Conservation (phyloP, 2,888 invertebrate genomes). For the Phortica magna region DNA sequence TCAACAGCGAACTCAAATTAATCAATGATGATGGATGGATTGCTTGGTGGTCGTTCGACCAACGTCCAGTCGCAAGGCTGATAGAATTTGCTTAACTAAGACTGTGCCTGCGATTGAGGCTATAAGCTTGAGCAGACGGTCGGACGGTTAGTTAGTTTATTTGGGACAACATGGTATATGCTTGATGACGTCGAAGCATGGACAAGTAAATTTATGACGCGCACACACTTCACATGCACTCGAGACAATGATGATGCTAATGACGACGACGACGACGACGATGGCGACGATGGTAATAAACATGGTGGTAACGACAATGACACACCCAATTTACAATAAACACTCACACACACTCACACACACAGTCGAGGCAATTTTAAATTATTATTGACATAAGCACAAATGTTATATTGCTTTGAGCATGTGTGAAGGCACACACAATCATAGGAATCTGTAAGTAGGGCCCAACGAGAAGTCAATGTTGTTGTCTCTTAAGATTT, state of each 20-base stretch:
- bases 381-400: slow-evolving; percentile 1
- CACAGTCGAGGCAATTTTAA: not conserved
- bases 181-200: not conserved
- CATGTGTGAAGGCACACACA: too few relatives aligned
- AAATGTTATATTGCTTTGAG: not conserved
- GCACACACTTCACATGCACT: not conserved
- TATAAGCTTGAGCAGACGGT: too few relatives aligned
- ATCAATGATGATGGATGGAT: slow-evolving; percentile 33
- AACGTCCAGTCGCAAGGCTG: too few relatives aligned
- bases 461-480: too few relatives aligned
- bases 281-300: not conserved
- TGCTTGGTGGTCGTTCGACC: not conserved
- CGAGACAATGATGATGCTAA: not conserved
- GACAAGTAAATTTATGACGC: slow-evolving; percentile 7
- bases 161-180: not conserved
- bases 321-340: slow-evolving; percentile 11
- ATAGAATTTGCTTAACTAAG: too few relatives aligned
- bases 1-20: slow-evolving; percentile 18
- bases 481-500: too few relatives aligned
- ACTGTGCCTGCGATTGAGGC: too few relatives aligned
- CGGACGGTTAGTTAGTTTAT: not conserved
- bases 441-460: too few relatives aligned
- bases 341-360: not conserved
- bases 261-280: not conserved
- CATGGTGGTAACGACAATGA: not conserved